These are phyloP conservation scores for Craniophora ligustri DNA, from an alignment of 2,888 invertebrate genomes.

Conservation along the genomic window DNA sequence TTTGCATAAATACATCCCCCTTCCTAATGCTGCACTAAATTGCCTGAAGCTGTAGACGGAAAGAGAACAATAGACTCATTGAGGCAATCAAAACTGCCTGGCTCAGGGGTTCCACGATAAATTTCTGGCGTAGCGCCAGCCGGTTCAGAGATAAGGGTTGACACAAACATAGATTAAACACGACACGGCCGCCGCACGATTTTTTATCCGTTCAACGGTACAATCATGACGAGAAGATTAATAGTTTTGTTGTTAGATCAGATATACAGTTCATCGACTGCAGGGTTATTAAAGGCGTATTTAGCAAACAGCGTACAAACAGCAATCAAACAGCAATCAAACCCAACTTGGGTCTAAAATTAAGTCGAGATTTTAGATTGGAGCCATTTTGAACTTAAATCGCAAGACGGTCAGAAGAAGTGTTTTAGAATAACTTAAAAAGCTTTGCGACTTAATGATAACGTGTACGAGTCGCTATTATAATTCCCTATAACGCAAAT, in stretches of 20 bases:
- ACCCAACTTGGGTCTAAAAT: background rate
- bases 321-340: background rate
- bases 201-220: slow-evolving; percentile 44
- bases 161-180: slow-evolving; percentile 54
- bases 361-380: background rate
- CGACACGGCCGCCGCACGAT: slow-evolving; percentile 38
- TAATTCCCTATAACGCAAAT: background rate
- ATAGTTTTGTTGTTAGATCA: slow-evolving; percentile 32
- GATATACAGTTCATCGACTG: slow-evolving; percentile 14
- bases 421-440: no score
- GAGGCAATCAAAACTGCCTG: slow-evolving; percentile 71
- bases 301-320: background rate
- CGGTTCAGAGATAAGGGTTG: slow-evolving; percentile 58
- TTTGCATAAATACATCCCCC: slow-evolving; percentile 53
- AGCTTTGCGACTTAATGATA: no score
- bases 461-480: no score
- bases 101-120: slow-evolving; percentile 64
- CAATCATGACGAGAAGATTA: slow-evolving; percentile 50
- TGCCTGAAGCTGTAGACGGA: slow-evolving; percentile 48
- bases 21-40: slow-evolving; percentile 56
- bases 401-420: no score
- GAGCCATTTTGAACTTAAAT: no score
- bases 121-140: slow-evolving; percentile 72
- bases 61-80: slow-evolving; percentile 67
- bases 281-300: background rate